These are phyloP conservation scores for Salticus scenicus DNA, from an alignment of 2,888 invertebrate genomes.

Conservation along the genomic window DNA sequence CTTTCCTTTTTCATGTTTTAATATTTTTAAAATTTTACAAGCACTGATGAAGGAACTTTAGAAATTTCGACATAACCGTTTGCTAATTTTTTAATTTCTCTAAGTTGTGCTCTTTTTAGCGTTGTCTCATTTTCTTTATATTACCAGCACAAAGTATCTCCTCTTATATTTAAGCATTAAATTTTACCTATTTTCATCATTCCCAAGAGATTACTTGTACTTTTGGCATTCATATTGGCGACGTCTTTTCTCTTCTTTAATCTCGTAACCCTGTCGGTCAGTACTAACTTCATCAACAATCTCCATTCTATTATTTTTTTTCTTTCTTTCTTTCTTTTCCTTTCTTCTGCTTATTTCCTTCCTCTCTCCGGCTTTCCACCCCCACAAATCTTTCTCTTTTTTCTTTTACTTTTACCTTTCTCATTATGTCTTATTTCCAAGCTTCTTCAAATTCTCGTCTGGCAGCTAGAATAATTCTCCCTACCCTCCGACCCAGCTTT, in stretches of 20 bases:
- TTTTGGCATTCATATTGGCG: conserved; percentile 36
- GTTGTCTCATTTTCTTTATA: too few relatives aligned
- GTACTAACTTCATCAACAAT: conserved; percentile 61
- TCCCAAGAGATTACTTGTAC: not conserved
- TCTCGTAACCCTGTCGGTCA: conserved; percentile 59
- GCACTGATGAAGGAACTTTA: too few relatives aligned
- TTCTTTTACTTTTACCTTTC: conserved; percentile 13
- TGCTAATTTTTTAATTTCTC: too few relatives aligned
- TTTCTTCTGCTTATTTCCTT: conserved; percentile 19
- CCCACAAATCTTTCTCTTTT: not conserved
- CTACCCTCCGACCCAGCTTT: not conserved
- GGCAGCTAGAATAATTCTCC: not conserved
- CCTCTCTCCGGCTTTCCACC: too few relatives aligned
- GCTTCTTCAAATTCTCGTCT: conserved; percentile 62
- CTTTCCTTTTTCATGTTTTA: too few relatives aligned
- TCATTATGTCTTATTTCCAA: conserved; percentile 60
- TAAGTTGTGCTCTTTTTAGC: too few relatives aligned
- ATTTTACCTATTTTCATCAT: not conserved
- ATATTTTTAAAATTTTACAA: too few relatives aligned
- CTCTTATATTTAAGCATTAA: too few relatives aligned
- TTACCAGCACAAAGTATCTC: too few relatives aligned
- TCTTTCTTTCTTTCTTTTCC: too few relatives aligned
- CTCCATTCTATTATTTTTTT: conserved; percentile 25
- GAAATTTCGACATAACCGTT: too few relatives aligned
- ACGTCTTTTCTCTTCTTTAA: conserved; percentile 24